Evolutionary conservation across 35 echinoderm and acorn worm genomes (phyloP).

Genomic region (Heliocidaris erythrogramma): DNA sequence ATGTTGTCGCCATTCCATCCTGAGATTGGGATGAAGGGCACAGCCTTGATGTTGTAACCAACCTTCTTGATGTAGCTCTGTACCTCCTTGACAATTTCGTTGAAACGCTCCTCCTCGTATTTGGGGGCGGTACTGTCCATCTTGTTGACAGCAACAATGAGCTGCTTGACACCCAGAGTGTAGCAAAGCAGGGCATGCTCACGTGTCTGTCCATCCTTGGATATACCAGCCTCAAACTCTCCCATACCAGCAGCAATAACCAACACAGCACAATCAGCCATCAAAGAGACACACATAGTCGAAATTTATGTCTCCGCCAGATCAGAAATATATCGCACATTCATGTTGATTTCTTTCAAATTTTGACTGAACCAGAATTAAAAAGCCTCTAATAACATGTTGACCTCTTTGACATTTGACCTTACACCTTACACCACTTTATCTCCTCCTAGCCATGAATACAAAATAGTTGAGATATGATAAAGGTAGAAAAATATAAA

Average conservation of each 20-base stretch:
- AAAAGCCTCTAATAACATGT: too few species aligned
- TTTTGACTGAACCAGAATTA: too few species aligned
- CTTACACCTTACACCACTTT: too few species aligned
- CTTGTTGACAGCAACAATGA: conserved; percentile 93
- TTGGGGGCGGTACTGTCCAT: conserved; percentile 77
- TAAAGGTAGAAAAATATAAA: too few species aligned
- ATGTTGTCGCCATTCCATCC: conserved; percentile 87
- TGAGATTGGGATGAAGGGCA: conserved; percentile 84
- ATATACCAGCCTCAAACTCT: conserved; percentile 99
- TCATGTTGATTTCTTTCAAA: too few species aligned
- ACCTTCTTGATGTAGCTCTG: conserved; percentile 85
- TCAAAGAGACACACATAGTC: too few species aligned
- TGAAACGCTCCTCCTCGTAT: conserved; percentile 46
- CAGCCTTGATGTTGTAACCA: conserved; percentile 80
- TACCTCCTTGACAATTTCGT: conserved; percentile 89
- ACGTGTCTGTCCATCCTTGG: conserved; percentile 91
- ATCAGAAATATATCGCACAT: too few species aligned
- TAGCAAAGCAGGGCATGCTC: conserved; percentile 94
- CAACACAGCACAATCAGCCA: conserved; percentile 95
- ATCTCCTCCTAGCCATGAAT: too few species aligned
- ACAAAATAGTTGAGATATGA: too few species aligned
- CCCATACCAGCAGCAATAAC: conserved; percentile 79
- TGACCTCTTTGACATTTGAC: too few species aligned
- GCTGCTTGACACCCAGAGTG: conserved; percentile 96
- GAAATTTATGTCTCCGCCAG: too few species aligned